Conservation (phyloP, 1,140 invertebrate genomes). For the Mactra quadrangularis region DNA sequence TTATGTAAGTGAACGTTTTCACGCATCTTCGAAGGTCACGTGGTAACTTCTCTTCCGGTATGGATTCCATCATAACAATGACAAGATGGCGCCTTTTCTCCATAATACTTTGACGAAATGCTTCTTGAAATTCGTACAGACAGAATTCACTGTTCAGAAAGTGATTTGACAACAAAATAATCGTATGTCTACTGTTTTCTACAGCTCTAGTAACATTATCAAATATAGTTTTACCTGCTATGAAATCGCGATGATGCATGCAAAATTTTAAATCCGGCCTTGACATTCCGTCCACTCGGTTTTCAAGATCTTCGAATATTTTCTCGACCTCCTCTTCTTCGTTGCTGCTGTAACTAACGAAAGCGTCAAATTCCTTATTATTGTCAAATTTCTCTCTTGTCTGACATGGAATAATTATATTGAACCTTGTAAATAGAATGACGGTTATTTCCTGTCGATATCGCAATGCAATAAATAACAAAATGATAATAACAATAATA, state of each 20-base stretch:
- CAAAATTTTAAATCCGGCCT: slow-evolving; percentile 70
- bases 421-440: slow-evolving; percentile 75
- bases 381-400: slow-evolving; percentile 53
- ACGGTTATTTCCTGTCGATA: slow-evolving; percentile 75
- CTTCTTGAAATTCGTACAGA: slow-evolving; percentile 90
- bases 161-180: slow-evolving; percentile 96
- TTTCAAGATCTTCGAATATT: slow-evolving; percentile 67
- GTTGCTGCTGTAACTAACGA: slow-evolving; percentile 69
- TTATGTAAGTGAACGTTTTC: slow-evolving; percentile 95
- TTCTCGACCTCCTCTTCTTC: slow-evolving; percentile 68
- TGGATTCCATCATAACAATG: slow-evolving; percentile 75
- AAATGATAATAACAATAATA: slow-evolving; percentile 60
- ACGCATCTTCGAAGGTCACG: slow-evolving; percentile 95
- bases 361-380: slow-evolving; percentile 74
- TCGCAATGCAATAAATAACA: slow-evolving; percentile 61
- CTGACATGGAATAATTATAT: slow-evolving; percentile 74
- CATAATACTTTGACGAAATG: slow-evolving; percentile 78
- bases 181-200: slow-evolving; percentile 94
- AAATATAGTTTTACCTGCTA: slow-evolving; percentile 85
- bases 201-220: slow-evolving; percentile 96
- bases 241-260: slow-evolving; percentile 78
- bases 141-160: slow-evolving; percentile 88
- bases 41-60: slow-evolving; percentile 88
- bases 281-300: slow-evolving; percentile 6
- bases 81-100: slow-evolving; percentile 76